These are phyloP conservation scores for Pecten maximus DNA, from an alignment of 2,888 invertebrate genomes.

Conservation along the genomic window DNA sequence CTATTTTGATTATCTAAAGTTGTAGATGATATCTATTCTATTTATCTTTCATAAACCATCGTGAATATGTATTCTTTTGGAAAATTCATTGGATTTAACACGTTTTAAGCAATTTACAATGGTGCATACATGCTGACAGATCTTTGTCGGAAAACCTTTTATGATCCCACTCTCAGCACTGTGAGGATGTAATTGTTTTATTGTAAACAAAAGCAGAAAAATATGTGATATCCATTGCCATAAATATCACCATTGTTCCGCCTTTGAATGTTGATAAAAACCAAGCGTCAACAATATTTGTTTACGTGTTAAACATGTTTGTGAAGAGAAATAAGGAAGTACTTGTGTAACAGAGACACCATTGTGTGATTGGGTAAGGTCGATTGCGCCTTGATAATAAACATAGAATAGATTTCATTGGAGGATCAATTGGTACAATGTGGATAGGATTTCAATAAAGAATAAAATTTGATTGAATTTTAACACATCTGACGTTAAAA, in stretches of 20 bases:
- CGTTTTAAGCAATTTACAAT: too few species aligned
- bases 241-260: background rate
- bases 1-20: background rate
- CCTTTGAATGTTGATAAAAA: background rate
- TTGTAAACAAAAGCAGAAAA: background rate
- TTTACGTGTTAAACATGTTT: conserved; percentile 10
- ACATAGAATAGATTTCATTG: background rate
- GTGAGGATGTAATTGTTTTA: background rate
- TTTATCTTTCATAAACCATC: too few species aligned
- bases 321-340: background rate
- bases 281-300: background rate
- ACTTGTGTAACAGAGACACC: background rate
- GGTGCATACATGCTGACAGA: too few species aligned
- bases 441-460: background rate
- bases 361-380: background rate
- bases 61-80: too few species aligned
- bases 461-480: background rate
- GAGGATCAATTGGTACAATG: background rate
- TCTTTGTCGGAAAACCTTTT: too few species aligned
- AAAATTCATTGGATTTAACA: too few species aligned
- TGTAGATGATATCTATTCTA: background rate
- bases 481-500: too few species aligned
- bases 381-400: background rate
- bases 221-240: background rate
- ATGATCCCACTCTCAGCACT: background rate